Evolutionary conservation across 2,113 vertebrate species (phyloP).

Genomic region (Apodemus speciosus): DNA sequence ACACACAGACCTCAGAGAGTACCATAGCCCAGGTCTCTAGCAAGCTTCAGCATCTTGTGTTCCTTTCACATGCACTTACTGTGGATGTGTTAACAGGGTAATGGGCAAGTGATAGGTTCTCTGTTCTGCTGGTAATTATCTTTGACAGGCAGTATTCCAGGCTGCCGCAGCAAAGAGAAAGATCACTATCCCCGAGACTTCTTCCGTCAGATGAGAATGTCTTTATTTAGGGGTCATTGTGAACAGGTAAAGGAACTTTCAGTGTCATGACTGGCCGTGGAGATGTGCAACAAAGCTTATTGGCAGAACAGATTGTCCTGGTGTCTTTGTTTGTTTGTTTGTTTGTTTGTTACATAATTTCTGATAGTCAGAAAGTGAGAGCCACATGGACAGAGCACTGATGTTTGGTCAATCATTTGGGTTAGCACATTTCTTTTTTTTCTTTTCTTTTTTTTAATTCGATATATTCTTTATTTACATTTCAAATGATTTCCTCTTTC

Average conservation of each 20-base stretch:
- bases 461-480: no score
- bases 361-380: not conserved
- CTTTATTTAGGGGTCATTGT: conserved; percentile 41
- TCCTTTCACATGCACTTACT: conserved; percentile 8
- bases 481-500: no score
- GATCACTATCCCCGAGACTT: not conserved
- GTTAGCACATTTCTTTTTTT: not conserved
- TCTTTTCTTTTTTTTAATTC: no score
- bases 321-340: not conserved
- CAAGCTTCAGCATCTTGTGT: not conserved
- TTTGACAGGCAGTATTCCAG: conserved; percentile 43
- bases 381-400: not conserved
- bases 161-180: conserved; percentile 30
- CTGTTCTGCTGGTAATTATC: conserved; percentile 53
- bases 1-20: conserved; percentile 2
- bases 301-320: not conserved
- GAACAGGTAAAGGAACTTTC: not conserved
- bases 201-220: not conserved
- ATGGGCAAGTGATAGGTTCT: not conserved
- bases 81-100: conserved; percentile 50
- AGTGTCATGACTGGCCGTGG: not conserved
- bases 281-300: not conserved
- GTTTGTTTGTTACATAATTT: not conserved
- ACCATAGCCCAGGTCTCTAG: not conserved
- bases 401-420: conserved; percentile 44